Evolutionary conservation across 2,888 invertebrate species (phyloP).

Genomic region (Eilema sororculum): DNA sequence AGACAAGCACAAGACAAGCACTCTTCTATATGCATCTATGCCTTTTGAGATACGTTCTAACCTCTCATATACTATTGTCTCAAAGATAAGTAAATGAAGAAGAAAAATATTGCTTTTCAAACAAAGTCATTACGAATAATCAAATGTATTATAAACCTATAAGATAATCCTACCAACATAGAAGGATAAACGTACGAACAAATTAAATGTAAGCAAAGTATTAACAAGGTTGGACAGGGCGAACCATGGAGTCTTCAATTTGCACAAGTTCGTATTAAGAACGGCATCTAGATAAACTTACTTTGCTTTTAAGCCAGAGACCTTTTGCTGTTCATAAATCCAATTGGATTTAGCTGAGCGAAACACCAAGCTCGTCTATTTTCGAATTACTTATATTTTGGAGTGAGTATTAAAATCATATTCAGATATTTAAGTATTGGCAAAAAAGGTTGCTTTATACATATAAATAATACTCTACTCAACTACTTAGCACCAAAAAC

Average conservation of each 20-base stretch:
- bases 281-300: conserved; percentile 53
- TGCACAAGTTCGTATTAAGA: conserved; percentile 62
- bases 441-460: not conserved
- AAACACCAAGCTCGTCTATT: conserved; percentile 34
- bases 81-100: no score
- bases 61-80: no score
- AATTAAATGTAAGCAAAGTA: conserved; percentile 44
- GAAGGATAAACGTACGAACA: conserved; percentile 28
- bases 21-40: no score
- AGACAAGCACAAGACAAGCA: no score
- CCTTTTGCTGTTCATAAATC: conserved; percentile 67
- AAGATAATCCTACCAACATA: conserved; percentile 10
- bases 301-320: conserved; percentile 62
- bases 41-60: no score
- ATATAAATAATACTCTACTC: no score
- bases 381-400: not conserved
- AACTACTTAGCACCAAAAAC: no score
- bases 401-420: not conserved
- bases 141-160: conserved; percentile 33
- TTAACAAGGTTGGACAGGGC: conserved; percentile 51
- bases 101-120: not conserved
- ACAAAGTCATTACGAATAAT: conserved; percentile 18
- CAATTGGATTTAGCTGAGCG: conserved; percentile 65
- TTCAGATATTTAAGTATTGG: not conserved
- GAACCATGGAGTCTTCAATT: conserved; percentile 51